Percentiles rank a stretch among this genome's conserved stretches.
phyloP scores from a whole-genome alignment of 2,113 vertebrate species.

The Melanerpes formicivorus region DNA sequence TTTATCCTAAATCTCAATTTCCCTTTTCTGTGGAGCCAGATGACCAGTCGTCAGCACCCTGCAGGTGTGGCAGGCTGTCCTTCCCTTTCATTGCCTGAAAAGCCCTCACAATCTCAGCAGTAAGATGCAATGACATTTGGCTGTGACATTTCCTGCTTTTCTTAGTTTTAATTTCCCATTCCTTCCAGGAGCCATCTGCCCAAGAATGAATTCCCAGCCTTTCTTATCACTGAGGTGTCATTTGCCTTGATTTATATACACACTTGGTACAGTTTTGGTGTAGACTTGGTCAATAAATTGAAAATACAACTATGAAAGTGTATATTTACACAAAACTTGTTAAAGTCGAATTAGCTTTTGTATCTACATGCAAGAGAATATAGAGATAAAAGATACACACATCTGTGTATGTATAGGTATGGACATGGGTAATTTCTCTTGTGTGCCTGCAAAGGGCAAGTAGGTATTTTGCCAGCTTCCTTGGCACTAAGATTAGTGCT shows the following conservation, averaged over 20 bases:
- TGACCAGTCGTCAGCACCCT: not conserved
- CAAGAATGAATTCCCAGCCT: not conserved
- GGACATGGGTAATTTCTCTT: not conserved
- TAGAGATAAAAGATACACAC: not conserved
- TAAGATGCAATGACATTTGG: not conserved
- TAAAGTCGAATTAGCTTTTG: not conserved
- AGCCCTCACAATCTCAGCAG: conserved; percentile 31
- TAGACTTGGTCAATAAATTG: not conserved
- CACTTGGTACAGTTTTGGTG: not conserved
- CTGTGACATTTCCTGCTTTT: not conserved
- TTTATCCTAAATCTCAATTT: not conserved
- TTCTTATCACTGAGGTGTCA: not conserved
- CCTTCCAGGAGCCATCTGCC: not conserved
- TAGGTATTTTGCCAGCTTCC: not conserved
- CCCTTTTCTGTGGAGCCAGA: not conserved
- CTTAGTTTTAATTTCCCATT: not conserved
- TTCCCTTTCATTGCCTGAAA: not conserved
- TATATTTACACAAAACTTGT: not conserved
- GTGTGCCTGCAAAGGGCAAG: not conserved
- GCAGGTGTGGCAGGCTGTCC: conserved; percentile 25
- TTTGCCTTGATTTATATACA: not conserved
- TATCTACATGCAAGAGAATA: not conserved
- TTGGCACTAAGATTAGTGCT: not conserved
- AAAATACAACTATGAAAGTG: not conserved
- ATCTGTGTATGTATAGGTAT: not conserved